Percentiles rank a stretch among this genome's conserved stretches.
phyloP scores from a whole-genome alignment of 2,797 vertebrate genomes.

The Acipenser ruthenus region DNA sequence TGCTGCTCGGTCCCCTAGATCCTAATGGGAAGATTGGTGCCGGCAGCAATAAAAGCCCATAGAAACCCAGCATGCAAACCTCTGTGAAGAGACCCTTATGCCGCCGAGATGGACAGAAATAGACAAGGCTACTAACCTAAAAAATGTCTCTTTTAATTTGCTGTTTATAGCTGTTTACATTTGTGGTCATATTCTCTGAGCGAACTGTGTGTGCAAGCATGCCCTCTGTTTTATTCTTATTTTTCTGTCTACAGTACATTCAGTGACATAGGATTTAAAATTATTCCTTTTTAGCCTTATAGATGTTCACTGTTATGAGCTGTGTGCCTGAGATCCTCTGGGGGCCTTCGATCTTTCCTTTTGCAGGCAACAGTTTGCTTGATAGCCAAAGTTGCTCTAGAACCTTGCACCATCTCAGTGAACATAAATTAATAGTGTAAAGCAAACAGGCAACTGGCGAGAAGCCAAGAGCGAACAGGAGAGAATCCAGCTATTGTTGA shows the following conservation, averaged over 20 bases:
- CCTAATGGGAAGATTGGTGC: neutral
- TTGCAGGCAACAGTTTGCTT: constrained; percentile 63
- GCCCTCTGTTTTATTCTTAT: too few species aligned
- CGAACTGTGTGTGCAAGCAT: neutral
- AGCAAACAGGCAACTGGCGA: constrained; percentile 80
- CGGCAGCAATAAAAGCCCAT: neutral
- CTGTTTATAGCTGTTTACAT: constrained; percentile 4
- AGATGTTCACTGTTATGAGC: constrained; percentile 59
- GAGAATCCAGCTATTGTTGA: constrained; percentile 74
- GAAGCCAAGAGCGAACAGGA: constrained; percentile 65
- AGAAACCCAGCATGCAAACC: constrained; percentile 2
- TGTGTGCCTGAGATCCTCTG: constrained; percentile 61
- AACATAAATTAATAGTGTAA: constrained; percentile 88
- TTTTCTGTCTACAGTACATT: too few species aligned
- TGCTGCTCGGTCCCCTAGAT: neutral
- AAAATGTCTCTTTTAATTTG: constrained; percentile 8
- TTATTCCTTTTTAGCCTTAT: constrained; percentile 71
- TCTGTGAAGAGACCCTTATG: neutral
- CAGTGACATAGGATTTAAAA: constrained; percentile 43
- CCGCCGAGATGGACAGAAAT: neutral
- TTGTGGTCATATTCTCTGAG: constrained; percentile 4
- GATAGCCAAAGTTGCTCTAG: constrained; percentile 74
- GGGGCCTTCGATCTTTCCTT: constrained; percentile 55
- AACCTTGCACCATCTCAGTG: constrained; percentile 83
- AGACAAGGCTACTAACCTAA: neutral